A percentile compares a stretch with the other conserved stretches of the same genome.
Conservation (phyloP, 2,888 invertebrate genomes). For the Megaustenia siamemsis region DNA sequence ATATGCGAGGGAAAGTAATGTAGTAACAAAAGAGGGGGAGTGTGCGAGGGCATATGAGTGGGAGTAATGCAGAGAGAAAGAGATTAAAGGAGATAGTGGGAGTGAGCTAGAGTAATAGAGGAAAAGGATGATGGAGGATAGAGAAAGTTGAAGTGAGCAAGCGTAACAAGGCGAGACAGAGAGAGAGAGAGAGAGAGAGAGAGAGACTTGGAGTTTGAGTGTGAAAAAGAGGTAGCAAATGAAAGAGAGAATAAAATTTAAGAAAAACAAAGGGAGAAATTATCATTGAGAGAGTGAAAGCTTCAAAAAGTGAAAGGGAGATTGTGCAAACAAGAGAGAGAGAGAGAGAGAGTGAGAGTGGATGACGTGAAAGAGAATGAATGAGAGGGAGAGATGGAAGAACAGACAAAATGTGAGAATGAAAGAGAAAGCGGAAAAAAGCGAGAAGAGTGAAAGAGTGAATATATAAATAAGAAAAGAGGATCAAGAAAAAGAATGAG, state of each 20-base stretch:
- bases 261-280: not conserved
- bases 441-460: not conserved
- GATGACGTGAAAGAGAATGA: not conserved
- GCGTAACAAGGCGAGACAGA: not conserved
- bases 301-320: not conserved
- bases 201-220: not conserved
- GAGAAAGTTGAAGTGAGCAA: not conserved
- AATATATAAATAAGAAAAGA: no score
- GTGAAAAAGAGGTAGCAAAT: not conserved
- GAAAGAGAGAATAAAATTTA: constrained; percentile 15
- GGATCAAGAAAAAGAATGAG: not conserved
- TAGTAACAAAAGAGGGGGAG: no score
- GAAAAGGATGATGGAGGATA: not conserved
- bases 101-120: not conserved
- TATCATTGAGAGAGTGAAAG: not conserved
- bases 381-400: not conserved
- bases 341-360: constrained; percentile 28
- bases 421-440: constrained; percentile 25
- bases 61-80: not conserved
- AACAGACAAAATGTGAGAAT: not conserved
- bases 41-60: not conserved
- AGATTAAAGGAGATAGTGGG: not conserved
- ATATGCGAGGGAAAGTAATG: not conserved
- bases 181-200: not conserved
- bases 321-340: not conserved